Conservation (phyloP, 2,888 invertebrate species). For the Agrotis exclamationis region DNA sequence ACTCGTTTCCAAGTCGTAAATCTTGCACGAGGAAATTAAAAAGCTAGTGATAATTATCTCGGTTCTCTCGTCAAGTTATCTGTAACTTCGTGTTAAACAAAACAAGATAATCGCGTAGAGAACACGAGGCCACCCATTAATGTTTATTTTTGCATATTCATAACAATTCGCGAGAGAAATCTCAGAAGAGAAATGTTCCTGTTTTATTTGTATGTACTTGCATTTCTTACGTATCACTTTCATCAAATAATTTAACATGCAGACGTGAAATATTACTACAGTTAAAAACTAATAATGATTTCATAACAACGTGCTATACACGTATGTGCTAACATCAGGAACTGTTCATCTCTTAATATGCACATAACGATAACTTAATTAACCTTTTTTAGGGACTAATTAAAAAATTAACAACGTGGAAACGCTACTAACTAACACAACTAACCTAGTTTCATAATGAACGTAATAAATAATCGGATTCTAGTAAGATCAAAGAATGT, state of each 20-base stretch:
- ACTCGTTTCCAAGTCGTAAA: slow-evolving; percentile 38
- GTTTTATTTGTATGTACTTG: slow-evolving; percentile 33
- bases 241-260: slow-evolving; percentile 55
- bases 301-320: slow-evolving; percentile 28
- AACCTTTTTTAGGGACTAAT: slow-evolving; percentile 55
- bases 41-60: slow-evolving; percentile 58
- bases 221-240: slow-evolving; percentile 59
- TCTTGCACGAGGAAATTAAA: slow-evolving; percentile 50
- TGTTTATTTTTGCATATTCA: slow-evolving; percentile 67
- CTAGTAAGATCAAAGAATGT: slow-evolving; percentile 42
- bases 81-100: slow-evolving; percentile 63
- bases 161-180: slow-evolving; percentile 63
- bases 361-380: slow-evolving; percentile 50
- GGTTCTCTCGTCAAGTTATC: slow-evolving; percentile 47
- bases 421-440: slow-evolving; percentile 27
- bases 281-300: slow-evolving; percentile 23
- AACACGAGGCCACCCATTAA: slow-evolving; percentile 58
- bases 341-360: slow-evolving; percentile 35
- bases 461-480: slow-evolving; percentile 39
- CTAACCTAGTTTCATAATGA: slow-evolving; percentile 53
- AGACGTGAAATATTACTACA: slow-evolving; percentile 44
- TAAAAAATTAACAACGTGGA: slow-evolving; percentile 38
- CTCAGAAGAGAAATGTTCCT: slow-evolving; percentile 58
- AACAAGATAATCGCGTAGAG: slow-evolving; percentile 54
- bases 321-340: slow-evolving; percentile 43